Evolutionary conservation across 2,888 invertebrate genomes (phyloP).

Genomic region (Hartigia nigra): DNA sequence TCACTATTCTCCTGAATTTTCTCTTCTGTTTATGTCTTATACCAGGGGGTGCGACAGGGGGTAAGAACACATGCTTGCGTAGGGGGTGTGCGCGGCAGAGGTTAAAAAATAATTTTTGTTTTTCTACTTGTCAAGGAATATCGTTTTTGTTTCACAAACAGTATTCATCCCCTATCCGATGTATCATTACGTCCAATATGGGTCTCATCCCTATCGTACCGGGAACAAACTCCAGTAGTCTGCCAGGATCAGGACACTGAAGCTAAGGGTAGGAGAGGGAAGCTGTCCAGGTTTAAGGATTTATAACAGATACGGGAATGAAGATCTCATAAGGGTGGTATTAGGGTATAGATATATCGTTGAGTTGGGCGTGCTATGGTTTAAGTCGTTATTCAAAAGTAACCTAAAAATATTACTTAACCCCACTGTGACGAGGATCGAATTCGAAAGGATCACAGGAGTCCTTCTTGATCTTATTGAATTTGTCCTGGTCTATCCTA

Average conservation of each 20-base stretch:
- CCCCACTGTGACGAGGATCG: neutral
- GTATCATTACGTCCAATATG: neutral
- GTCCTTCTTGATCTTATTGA: neutral
- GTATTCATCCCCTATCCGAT: neutral
- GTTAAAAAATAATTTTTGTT: neutral
- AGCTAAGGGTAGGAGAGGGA: neutral
- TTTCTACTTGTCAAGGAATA: neutral
- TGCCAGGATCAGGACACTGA: neutral
- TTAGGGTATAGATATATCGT: neutral
- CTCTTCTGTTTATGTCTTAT: neutral
- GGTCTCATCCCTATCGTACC: neutral
- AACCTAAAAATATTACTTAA: neutral
- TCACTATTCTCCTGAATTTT: conserved; percentile 12
- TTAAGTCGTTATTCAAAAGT: neutral
- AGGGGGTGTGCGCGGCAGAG: neutral
- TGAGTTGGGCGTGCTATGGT: neutral
- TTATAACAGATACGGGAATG: neutral
- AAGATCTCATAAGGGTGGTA: neutral
- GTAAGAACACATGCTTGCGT: neutral
- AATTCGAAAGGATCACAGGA: neutral
- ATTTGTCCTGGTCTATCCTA: neutral
- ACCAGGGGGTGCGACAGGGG: neutral
- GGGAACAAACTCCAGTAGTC: neutral
- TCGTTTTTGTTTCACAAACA: neutral
- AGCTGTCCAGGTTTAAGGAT: neutral